Percentiles rank a stretch among this genome's conserved stretches.
Conservation (phyloP, 1,140 invertebrate species). For the Papilio polyxenes region DNA sequence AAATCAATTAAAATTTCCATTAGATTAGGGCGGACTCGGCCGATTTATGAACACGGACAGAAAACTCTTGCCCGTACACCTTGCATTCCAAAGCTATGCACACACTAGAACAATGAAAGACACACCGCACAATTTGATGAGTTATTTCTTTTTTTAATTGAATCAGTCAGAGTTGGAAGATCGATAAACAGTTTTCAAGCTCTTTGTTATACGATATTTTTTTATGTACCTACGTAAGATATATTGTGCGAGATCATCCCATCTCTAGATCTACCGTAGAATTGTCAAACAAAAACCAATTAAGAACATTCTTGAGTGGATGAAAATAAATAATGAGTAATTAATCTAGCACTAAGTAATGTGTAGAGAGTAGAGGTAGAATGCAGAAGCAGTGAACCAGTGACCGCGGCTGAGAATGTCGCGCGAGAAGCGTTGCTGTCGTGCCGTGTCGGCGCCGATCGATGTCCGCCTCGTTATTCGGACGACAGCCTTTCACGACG, state of each 20-base stretch:
- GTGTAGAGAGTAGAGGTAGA: not conserved
- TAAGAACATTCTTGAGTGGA: too few species aligned
- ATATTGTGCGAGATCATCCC: too few species aligned
- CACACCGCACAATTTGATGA: not conserved
- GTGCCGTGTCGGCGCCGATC: conserved; percentile 49
- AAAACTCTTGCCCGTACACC: conserved; percentile 53
- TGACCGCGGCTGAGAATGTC: conserved; percentile 39
- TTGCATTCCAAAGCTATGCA: conserved; percentile 38
- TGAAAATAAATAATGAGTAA: not conserved
- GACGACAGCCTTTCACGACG: conserved; percentile 68
- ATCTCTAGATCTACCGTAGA: too few species aligned
- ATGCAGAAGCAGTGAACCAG: conserved; percentile 41
- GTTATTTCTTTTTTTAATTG: too few species aligned
- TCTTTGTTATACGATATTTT: too few species aligned
- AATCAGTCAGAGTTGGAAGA: too few species aligned
- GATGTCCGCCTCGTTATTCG: conserved; percentile 68
- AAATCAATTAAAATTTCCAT: conserved; percentile 76
- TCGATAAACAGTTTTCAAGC: too few species aligned
- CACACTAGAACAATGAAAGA: not conserved
- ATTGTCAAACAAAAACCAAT: too few species aligned
- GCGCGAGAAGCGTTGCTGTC: conserved; percentile 28
- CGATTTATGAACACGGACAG: conserved; percentile 60
- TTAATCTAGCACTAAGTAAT: not conserved
- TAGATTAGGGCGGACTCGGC: conserved; percentile 61
- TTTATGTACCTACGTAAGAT: too few species aligned